These are phyloP conservation scores for Drosophila lacteicornis DNA, from an alignment of 1,140 invertebrate genomes.

Conservation along the genomic window DNA sequence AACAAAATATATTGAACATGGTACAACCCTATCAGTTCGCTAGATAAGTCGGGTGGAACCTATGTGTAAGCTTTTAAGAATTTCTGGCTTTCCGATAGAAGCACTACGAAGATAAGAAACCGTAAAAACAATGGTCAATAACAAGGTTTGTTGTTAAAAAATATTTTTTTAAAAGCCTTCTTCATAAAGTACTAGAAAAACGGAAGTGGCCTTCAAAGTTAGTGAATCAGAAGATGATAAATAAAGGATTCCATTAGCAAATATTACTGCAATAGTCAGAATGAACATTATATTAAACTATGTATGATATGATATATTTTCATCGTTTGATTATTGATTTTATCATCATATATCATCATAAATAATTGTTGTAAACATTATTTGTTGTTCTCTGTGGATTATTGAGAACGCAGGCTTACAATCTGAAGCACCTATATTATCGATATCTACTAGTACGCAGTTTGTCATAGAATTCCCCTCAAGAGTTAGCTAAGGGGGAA, in stretches of 20 bases:
- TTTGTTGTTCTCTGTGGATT: neutral
- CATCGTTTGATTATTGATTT: neutral
- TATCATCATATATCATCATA: neutral
- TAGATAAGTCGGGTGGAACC: conserved; percentile 9
- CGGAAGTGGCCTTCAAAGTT: neutral
- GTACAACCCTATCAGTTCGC: neutral
- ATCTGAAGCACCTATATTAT: conserved; percentile 1
- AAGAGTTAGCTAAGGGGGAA: neutral
- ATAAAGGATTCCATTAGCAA: neutral
- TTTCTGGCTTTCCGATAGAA: neutral
- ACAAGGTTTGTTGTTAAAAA: neutral
- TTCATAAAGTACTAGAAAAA: neutral
- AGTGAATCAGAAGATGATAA: neutral
- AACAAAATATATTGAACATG: neutral
- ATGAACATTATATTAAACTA: too few relatives aligned
- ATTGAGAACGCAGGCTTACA: neutral
- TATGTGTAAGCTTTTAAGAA: conserved; percentile 4
- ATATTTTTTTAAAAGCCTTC: neutral
- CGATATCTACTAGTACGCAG: neutral
- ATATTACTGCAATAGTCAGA: too few relatives aligned
- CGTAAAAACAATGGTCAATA: neutral
- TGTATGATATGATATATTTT: too few relatives aligned
- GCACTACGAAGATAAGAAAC: neutral
- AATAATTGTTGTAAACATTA: neutral
- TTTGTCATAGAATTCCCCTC: neutral